Percentiles rank a stretch among this genome's conserved stretches.
phyloP scores from a whole-genome alignment of 2,888 invertebrate species.

The Isoperla grammatica region DNA sequence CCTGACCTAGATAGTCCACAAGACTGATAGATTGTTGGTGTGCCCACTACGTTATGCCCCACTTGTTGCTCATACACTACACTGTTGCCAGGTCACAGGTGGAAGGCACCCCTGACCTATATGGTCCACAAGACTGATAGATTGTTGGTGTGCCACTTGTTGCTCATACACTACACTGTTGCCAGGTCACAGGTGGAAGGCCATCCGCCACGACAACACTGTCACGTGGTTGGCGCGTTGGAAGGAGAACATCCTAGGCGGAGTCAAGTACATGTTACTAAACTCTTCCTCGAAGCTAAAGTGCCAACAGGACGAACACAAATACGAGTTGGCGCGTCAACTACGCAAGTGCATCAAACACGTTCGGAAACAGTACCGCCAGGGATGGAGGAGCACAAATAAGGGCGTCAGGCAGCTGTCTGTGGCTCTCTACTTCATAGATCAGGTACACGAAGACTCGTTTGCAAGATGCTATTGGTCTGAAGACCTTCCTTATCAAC shows the following conservation, averaged over 20 bases:
- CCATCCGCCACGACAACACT: slow-evolving; percentile 79
- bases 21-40: too few species aligned
- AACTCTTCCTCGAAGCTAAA: slow-evolving; percentile 98
- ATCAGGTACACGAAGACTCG: too few species aligned
- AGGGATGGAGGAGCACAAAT: slow-evolving; percentile 96
- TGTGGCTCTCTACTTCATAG: slow-evolving; percentile 97
- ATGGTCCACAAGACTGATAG: too few species aligned
- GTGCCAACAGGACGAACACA: slow-evolving; percentile 98
- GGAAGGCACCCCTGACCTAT: too few species aligned
- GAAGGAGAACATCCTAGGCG: slow-evolving; percentile 95
- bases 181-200: slow-evolving; percentile 89
- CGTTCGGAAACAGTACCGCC: slow-evolving; percentile 78
- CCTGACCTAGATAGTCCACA: too few species aligned
- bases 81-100: too few species aligned
- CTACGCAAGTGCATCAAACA: slow-evolving; percentile 87
- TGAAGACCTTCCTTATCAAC: too few species aligned
- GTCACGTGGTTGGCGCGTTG: slow-evolving; percentile 94
- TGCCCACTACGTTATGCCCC: too few species aligned
- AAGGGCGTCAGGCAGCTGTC: slow-evolving; percentile 96
- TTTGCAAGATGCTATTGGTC: too few species aligned
- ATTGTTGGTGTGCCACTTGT: too few species aligned
- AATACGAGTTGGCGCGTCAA: slow-evolving; percentile 94
- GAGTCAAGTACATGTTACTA: slow-evolving; percentile 97
- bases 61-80: too few species aligned
- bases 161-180: too few species aligned